Base-by-base conservation (phyloP, 2,888 invertebrate genomes). In the Coleophora flavipennella region DNA sequence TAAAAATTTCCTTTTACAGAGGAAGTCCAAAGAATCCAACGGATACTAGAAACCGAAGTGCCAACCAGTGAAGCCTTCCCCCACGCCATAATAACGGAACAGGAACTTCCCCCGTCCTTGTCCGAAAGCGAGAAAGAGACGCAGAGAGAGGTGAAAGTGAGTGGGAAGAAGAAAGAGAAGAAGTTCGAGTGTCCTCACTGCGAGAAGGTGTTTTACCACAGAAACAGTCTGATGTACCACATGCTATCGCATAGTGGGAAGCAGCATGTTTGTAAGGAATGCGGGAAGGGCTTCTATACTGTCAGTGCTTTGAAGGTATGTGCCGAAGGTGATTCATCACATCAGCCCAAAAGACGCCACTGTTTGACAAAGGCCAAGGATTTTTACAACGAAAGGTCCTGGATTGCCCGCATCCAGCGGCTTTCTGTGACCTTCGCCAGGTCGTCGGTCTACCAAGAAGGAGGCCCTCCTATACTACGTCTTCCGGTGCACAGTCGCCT, bases 181-280 rank as follows among this genome's bases (percentile, higher is more conserved):
- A 79, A 74, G 50, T 73, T 72, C 46, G 65, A 88, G 42, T 93
- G 93, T 55, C 78, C 84, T 3, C 86, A 90, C 51, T 96, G 96
- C 54, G 87, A 87, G 9, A 79, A 93, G 12, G 87, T 90, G 40
- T 95, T 95, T 64, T 88, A 89, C 41, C 94, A 95, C 50, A 86
- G 92, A 44, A 95, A 95, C 69, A 95, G 95, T 8, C 74, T 95
- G 38, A 88, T 94, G 44, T 95, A 95, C 71, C 95, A 96, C 58
- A 86, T 91, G 77, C 75, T 92, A 50, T 92, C 93, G 33, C 95
- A 94, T 57, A 90, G 90, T 7, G 92, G 92, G 2, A 89, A 91
- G 60, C 86, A 93, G 10, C 92, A 93, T 60, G 88, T 89, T 36
- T 95, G 95, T 59, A 88, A 90, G 41, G 89, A 90, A 11, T 95